Percentiles rank a stretch among this genome's conserved stretches.
Evolutionary conservation across 2,113 vertebrate species (phyloP).

Genomic region (Cardinalis cardinalis): DNA sequence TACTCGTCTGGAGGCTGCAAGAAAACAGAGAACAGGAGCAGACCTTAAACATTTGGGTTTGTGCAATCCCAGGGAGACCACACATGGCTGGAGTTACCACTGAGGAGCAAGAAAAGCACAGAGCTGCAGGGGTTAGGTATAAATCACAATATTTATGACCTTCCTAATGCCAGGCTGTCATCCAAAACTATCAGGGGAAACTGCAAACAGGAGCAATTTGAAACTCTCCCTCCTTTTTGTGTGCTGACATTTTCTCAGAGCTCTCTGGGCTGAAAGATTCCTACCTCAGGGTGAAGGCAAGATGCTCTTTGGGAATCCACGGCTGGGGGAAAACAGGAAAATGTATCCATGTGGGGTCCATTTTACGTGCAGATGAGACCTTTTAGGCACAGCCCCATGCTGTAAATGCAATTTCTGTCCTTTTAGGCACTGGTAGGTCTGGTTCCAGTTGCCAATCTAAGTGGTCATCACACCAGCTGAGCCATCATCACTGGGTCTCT

Average conservation of each 20-base stretch:
- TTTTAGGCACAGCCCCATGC: background rate
- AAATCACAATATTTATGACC: background rate
- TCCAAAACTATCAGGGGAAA: background rate
- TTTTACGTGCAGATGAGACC: background rate
- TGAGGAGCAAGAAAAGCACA: background rate
- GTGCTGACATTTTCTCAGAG: background rate
- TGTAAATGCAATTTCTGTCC: accelerated
- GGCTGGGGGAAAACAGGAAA: background rate
- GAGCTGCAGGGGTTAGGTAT: background rate
- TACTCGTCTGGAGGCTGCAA: slow-evolving; percentile 89
- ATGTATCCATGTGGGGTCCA: background rate
- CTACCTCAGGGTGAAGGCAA: background rate
- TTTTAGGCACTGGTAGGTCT: background rate
- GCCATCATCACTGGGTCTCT: background rate
- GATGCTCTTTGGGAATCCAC: background rate
- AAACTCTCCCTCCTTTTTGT: background rate
- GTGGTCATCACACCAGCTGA: background rate
- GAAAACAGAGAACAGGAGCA: slow-evolving; percentile 35
- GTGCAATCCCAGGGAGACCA: background rate
- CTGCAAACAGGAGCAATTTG: background rate
- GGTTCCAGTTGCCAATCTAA: background rate
- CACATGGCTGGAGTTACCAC: background rate
- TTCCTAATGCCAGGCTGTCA: background rate
- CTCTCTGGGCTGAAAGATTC: background rate
- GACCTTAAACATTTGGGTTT: background rate